Base-by-base conservation (phyloP, 2,113 vertebrate genomes). In the Albula goreensis region DNA sequence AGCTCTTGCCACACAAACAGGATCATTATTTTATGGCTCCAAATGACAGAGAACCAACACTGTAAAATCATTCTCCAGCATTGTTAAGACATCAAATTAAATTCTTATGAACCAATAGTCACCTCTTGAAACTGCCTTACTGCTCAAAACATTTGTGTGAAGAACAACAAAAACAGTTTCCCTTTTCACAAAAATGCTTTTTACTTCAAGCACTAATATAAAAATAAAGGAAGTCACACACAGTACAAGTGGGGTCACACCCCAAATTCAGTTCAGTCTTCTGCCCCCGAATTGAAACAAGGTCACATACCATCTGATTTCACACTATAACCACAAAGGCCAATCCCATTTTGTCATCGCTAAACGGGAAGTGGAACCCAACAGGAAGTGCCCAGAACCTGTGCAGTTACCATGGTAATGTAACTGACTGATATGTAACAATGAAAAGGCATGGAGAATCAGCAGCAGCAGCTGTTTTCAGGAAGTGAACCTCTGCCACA, bases 281-380 rank as follows among this genome's bases (percentile, higher is more conserved):
- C n/a, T 25, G 9, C n/a, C 22, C 66, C 25, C n/a, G 13, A 78
- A 84, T 22, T 53, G 7, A 77, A 31, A 84, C 8, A n/a, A 50
- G 50, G 48, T 80, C 51, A 74, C 70, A 51, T 63, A 31, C 4
- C 5, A 63, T 12, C 11, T 41, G n/a, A 31, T 57, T 50, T 31
- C 7, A 12, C 22, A 60, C 80, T 51, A 5, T 83, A n/a, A 31
- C 52, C n/a, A 50, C 57, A 66, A 78, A 41, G 31, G 19, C 48
- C 19, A 17, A 17, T 48, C 15, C 77, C 25, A 57, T 48, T 50
- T 12, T 49, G 52, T 80, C 56, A 63, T 85, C 78, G 11, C 41
- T 51, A 25, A 63, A 85, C 78, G 50, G 77, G 84, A 85, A 85
- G 78, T 85, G 77, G 78, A 70, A 50, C 22, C 50, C n/a, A 74